Percentiles rank a stretch among this genome's conserved stretches.
phyloP scores from a whole-genome alignment of 2,888 invertebrate genomes.

The Apodemia hepburni region DNA sequence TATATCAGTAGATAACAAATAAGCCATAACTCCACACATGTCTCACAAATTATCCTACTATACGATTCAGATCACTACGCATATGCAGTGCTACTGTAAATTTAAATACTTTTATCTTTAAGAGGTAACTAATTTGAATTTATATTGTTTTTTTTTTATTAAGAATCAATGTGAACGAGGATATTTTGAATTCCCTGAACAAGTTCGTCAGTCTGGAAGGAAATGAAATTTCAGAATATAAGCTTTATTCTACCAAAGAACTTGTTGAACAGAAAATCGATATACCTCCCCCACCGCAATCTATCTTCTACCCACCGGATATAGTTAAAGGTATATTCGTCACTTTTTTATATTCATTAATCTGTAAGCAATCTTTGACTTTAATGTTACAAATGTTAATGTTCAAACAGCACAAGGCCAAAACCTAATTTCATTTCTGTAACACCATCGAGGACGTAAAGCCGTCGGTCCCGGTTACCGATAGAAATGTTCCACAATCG shows the following conservation, averaged over 20 bases:
- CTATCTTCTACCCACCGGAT: conserved; percentile 58
- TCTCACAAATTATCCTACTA: too few species aligned
- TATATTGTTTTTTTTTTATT: conserved; percentile 3
- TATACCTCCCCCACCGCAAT: conserved; percentile 58
- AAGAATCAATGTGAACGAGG: conserved; percentile 64
- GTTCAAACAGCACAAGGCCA: too few species aligned
- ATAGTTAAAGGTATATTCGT: conserved; percentile 51
- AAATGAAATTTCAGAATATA: conserved; percentile 48
- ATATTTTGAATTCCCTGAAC: conserved; percentile 49
- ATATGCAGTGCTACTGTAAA: too few species aligned
- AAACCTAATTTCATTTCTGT: too few species aligned
- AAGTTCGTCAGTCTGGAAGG: conserved; percentile 66
- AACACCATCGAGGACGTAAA: too few species aligned
- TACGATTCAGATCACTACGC: too few species aligned
- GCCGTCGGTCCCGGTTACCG: too few species aligned
- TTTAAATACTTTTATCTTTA: not conserved
- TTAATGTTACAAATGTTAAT: too few species aligned
- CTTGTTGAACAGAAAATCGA: conserved; percentile 51
- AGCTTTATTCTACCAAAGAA: conserved; percentile 47
- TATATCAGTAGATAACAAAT: too few species aligned
- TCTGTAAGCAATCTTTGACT: too few species aligned
- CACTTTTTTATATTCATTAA: not conserved
- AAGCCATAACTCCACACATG: too few species aligned
- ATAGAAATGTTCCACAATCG: too few species aligned
- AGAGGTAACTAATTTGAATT: not conserved